Base-by-base conservation (phyloP, 2,888 invertebrate species). In the Myopa testacea region DNA sequence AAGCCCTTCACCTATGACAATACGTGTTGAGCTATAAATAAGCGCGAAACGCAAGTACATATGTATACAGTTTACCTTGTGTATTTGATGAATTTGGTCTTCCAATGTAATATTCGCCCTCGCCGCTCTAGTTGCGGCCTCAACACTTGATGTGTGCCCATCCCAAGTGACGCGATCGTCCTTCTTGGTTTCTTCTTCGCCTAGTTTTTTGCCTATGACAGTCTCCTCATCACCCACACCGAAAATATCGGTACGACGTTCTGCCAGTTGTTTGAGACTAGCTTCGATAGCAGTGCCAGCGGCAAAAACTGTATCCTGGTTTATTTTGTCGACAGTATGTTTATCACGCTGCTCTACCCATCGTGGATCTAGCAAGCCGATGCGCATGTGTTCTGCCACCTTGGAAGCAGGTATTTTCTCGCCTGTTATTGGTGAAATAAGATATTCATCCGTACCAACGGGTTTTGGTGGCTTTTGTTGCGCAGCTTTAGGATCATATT, bases 231-330 rank as follows among this genome's bases (percentile, higher is more conserved):
- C 97, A 78, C 99, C 99, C 80, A 97, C 96, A 90, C 99, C 99
- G 91, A 99, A 99, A 90, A 99, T 99, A 92, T 99, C 99, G 1
- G 99, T 99, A 94, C 99, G 97, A 83, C 99, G 93, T 88, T 99
- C 99, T 0, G 99, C 99, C 85, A 99, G 91, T 87, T 96, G 94
- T 88, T 98, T 98, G 86, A 99, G 93, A 86, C 96, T 97, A 62
- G 96, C 96, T 87, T 98, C 98, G 85, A 99, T 98, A n/a, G 98
- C 96, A 40, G 96, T 93, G 73, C 95, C 92, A 87, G 86, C 88
- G 16, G 89, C 89, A 78, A 87, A 89, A 3, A 89, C 90, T 81
- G 89, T 95, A 85, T 97, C 96, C 85, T 98, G 96, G 82, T 97
- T 97, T 82, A 95, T 93, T 88, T 97, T 96, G 85, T 99, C 98